phyloP scores from a whole-genome alignment of 2,888 invertebrate genomes.

The Chironomus tentans region DNA sequence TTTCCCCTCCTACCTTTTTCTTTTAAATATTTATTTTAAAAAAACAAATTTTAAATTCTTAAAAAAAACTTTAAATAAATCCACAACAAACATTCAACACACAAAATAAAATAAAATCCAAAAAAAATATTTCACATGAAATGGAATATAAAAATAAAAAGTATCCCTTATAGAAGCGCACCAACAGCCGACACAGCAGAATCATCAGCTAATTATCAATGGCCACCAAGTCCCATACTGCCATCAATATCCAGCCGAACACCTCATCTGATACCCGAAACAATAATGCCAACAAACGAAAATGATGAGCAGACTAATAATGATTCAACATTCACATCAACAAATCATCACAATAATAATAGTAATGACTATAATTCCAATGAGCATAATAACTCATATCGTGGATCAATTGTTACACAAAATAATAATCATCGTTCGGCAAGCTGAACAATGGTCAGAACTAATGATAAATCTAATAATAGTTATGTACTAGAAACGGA shows the following conservation, averaged over 20 bases:
- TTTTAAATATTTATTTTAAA: too few species aligned
- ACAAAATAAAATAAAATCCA: too few species aligned
- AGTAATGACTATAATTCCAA: not conserved
- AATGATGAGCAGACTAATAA: not conserved
- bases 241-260: conserved; percentile 62
- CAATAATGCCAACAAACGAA: not conserved
- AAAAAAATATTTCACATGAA: too few species aligned
- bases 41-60: too few species aligned
- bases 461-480: not conserved
- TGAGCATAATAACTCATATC: not conserved
- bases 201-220: conserved; percentile 58
- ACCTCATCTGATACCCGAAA: conserved; percentile 55
- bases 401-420: not conserved
- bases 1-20: too few species aligned
- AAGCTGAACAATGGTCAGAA: not conserved
- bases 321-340: not conserved
- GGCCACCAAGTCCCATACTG: conserved; percentile 71
- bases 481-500: not conserved
- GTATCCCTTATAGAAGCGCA: conserved; percentile 44
- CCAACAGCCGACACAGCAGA: conserved; percentile 48
- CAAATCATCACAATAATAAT: not conserved
- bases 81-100: too few species aligned
- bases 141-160: not conserved
- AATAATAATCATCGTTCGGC: not conserved
- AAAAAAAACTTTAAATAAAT: too few species aligned